Percentiles rank a stretch among this genome's conserved stretches.
Evolutionary conservation across 2,888 invertebrate species (phyloP).

Genomic region (Chelonus formosanus): DNA sequence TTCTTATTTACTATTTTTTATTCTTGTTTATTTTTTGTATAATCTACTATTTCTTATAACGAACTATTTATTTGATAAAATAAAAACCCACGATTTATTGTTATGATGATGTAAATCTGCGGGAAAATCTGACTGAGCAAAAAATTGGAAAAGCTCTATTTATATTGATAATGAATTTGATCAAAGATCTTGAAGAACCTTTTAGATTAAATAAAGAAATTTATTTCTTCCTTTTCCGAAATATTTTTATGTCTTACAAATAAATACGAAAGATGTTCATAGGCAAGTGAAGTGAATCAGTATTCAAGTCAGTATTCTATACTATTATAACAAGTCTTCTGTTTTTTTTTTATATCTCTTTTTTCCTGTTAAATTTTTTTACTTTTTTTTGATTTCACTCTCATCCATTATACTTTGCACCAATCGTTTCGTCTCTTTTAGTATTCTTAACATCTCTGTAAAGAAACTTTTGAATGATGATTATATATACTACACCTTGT

Average conservation of each 20-base stretch:
- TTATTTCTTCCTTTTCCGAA: not conserved
- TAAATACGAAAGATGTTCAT: constrained; percentile 6
- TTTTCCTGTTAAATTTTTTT: not conserved
- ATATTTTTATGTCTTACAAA: not conserved
- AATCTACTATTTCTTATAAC: no score
- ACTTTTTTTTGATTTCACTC: not conserved
- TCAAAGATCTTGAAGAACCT: no score
- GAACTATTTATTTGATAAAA: no score
- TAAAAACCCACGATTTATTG: no score
- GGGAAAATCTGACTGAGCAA: no score
- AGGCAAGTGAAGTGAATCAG: constrained; percentile 44
- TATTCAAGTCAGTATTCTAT: constrained; percentile 51
- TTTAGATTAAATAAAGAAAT: no score
- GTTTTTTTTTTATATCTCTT: constrained; percentile 3
- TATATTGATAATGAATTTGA: not conserved
- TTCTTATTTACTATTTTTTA: no score
- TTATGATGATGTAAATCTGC: no score
- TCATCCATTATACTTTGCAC: not conserved
- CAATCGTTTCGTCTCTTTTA: constrained; percentile 1
- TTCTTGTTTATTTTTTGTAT: no score
- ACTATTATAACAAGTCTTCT: constrained; percentile 49
- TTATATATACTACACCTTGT: constrained; percentile 8
- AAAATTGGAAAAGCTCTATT: not conserved
- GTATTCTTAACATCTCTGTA: not conserved
- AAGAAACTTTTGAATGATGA: constrained; percentile 3